Conservation (phyloP, 2,797 vertebrate genomes). For the Triplophysa bombifrons region DNA sequence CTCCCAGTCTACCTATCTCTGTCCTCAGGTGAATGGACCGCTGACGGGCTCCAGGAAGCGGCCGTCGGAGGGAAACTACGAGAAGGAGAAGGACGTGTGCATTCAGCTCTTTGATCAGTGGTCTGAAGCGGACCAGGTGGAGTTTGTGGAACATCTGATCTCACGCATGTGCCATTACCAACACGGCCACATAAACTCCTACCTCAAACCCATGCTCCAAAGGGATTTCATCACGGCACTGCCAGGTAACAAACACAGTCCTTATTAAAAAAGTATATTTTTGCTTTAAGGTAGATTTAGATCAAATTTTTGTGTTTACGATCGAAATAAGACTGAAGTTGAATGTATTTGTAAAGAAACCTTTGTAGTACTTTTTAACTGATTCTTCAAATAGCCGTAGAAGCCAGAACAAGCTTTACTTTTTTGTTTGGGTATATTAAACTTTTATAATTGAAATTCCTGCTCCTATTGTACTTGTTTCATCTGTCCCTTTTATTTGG, state of each 20-base stretch:
- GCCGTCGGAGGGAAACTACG: conserved; percentile 86
- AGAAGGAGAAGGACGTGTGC: conserved; percentile 88
- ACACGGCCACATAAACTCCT: conserved; percentile 99
- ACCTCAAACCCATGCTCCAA: conserved; percentile 99
- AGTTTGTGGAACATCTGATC: conserved; percentile 98
- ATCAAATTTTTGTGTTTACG: too few relatives aligned
- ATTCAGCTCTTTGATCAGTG: conserved; percentile 92
- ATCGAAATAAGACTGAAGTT: too few relatives aligned
- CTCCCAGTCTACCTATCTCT: conserved; percentile 30
- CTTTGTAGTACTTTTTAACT: too few relatives aligned
- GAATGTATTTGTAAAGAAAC: too few relatives aligned
- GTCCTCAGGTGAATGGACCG: conserved; percentile 83
- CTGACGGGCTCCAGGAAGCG: conserved; percentile 87
- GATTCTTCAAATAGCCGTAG: too few relatives aligned
- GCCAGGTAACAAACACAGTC: conserved; percentile 82
- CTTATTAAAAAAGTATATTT: not conserved
- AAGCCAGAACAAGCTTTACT: too few relatives aligned
- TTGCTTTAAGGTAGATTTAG: too few relatives aligned
- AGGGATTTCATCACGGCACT: conserved; percentile 98
- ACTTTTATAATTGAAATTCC: too few relatives aligned
- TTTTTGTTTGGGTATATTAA: too few relatives aligned
- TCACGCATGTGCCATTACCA: conserved; percentile 99
- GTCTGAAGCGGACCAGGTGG: conserved; percentile 98
- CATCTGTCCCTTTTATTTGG: too few relatives aligned
- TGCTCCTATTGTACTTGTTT: too few relatives aligned